Base-by-base conservation (phyloP, 2,888 invertebrate species). In the Drosophila birchii region DNA sequence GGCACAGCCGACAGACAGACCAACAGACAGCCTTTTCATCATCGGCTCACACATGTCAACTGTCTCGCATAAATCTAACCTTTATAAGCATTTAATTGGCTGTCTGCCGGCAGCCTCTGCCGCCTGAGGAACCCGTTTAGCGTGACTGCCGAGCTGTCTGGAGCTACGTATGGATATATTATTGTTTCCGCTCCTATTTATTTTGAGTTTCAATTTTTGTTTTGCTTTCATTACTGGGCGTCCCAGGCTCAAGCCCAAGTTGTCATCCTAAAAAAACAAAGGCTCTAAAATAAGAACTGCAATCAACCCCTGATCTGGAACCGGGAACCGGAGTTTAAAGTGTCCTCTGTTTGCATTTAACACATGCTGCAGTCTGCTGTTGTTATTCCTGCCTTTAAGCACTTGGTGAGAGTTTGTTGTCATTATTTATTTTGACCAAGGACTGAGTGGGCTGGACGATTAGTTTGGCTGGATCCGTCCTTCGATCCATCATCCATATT, bases 341-440 rank as follows among this genome's bases (percentile, higher is more conserved):
- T 69, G 59, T 54, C 12, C 56, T 26, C 38, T 85, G 47, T 67
- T 66, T 79, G 66, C 70, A 64, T 63, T 67, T 51, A 67, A 58
- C 62, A 78, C 82, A 87, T 81, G 89, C 85, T 88, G 89, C 87
- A 86, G 71, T 39, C 79, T 88, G 89, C 85, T 83, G 67, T 45
- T 67, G 78, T 55, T 81, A 60, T 68, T 81, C 36, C 62, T 82
- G 82, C 81, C 84, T 83, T 78, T 84, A 71, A 83, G 83, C 81
- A 89, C 83, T 83, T 87, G 88, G 87, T 87, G 76, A 78, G 88
- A 83, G 77, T 81, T 51, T 75, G 54, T 76, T 76, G 85, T 89
- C 88, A 89, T 85, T 84, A 88, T 84, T 89, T 89, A 84, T 84
- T 84, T 89, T 81, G 47, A 49, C 69, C 74, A 73, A 79, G 76